These are phyloP conservation scores for Nyctibius grandis DNA, from an alignment of 2,797 vertebrate genomes.

Conservation along the genomic window DNA sequence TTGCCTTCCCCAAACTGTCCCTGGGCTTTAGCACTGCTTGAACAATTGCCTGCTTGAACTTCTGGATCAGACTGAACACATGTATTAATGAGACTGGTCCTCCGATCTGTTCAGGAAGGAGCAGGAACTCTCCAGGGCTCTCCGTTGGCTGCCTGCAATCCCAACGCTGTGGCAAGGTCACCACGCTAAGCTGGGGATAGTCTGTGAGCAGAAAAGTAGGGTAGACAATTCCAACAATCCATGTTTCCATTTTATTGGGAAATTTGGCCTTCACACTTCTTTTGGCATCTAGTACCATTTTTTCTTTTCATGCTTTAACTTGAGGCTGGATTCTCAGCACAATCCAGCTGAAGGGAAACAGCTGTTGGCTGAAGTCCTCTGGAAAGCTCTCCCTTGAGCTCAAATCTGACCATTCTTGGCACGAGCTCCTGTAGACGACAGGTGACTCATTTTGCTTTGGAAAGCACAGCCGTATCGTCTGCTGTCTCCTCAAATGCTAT, in stretches of 20 bases:
- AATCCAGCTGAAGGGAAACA: background rate
- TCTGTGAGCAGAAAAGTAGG: background rate
- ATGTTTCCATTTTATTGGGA: background rate
- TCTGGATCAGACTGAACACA: background rate
- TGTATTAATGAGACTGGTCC: background rate
- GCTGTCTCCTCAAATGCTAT: background rate
- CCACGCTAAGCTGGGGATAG: background rate
- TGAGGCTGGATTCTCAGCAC: background rate
- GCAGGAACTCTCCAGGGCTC: background rate
- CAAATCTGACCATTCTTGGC: background rate
- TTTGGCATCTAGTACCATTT: background rate
- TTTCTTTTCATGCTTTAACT: background rate
- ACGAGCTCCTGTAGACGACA: slow-evolving; percentile 23
- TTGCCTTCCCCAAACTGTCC: background rate
- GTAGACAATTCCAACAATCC: background rate
- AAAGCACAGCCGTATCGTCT: background rate
- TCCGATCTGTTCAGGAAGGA: background rate
- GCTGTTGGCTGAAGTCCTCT: background rate
- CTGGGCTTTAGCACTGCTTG: background rate
- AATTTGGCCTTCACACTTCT: background rate
- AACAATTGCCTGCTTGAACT: background rate
- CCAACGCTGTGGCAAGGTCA: background rate
- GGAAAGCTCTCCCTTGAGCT: slow-evolving; percentile 8
- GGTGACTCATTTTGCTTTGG: slow-evolving; percentile 53
- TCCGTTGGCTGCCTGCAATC: background rate